Conservation (phyloP, 2,113 vertebrate species). For the Thymallus thymallus region DNA sequence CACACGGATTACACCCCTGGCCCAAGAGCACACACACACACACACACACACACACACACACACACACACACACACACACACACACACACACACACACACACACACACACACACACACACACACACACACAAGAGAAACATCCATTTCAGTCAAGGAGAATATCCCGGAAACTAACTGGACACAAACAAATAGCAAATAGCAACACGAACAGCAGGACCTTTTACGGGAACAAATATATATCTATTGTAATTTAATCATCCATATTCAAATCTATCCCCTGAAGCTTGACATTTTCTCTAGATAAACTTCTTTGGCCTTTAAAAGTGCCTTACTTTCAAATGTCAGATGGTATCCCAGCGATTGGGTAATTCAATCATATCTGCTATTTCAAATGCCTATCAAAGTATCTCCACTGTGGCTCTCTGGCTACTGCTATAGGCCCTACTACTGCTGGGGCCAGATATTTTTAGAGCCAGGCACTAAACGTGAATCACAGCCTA, state of each 20-base stretch:
- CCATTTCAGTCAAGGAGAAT: background rate
- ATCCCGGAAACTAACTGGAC: background rate
- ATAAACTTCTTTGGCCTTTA: background rate
- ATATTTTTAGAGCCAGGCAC: too few species aligned
- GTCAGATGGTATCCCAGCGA: conserved; percentile 22
- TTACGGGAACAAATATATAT: background rate
- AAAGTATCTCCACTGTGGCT: conserved; percentile 9
- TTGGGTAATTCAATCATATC: conserved; percentile 14
- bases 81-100: conserved; percentile 23
- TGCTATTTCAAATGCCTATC: conserved; percentile 8
- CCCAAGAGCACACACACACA: conserved; percentile 28
- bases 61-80: conserved; percentile 25
- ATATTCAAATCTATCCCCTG: background rate
- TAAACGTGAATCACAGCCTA: too few species aligned
- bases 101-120: conserved; percentile 26
- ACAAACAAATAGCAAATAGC: background rate
- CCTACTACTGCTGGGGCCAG: too few species aligned
- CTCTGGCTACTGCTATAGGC: too few species aligned
- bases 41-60: conserved; percentile 25
- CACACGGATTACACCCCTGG: conserved; percentile 87
- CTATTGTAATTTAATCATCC: conserved; percentile 13
- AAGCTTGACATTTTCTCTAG: background rate
- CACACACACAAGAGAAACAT: conserved; percentile 10
- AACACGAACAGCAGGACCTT: background rate
- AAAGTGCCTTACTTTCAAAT: conserved; percentile 15